These are phyloP conservation scores for Calyptommatus sinebrachiatus DNA, from an alignment of 2,113 vertebrate species.

Conservation along the genomic window DNA sequence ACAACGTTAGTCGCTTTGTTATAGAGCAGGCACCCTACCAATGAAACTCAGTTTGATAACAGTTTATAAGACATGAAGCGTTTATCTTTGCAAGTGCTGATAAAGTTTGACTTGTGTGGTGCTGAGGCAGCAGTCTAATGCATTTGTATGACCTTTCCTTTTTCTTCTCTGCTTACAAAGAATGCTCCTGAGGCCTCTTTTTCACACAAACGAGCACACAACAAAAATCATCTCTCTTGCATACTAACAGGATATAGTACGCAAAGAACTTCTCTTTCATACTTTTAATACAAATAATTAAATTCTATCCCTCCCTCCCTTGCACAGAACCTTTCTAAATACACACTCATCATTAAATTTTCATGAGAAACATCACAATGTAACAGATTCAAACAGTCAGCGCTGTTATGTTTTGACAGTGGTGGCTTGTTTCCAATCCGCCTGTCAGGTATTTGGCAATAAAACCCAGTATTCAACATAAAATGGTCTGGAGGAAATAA, in stretches of 20 bases:
- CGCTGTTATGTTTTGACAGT: conserved; percentile 67
- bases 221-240: conserved; percentile 63
- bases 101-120: conserved; percentile 49
- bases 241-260: conserved; percentile 58
- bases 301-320: conserved; percentile 63
- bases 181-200: conserved; percentile 43
- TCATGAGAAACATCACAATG: conserved; percentile 73
- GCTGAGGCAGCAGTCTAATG: conserved; percentile 23
- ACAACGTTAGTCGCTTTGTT: conserved; percentile 37
- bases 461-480: conserved; percentile 67
- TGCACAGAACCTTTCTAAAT: conserved; percentile 63
- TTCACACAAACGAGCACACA: conserved; percentile 50
- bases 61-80: conserved; percentile 42
- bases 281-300: conserved; percentile 77
- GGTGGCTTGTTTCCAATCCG: conserved; percentile 77
- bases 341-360: conserved; percentile 73
- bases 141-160: conserved; percentile 53
- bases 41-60: conserved; percentile 49
- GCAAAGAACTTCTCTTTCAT: conserved; percentile 59
- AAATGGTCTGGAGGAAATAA: conserved; percentile 64
- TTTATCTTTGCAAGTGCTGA: conserved; percentile 38
- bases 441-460: conserved; percentile 86
- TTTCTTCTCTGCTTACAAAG: conserved; percentile 36
- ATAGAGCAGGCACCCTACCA: conserved; percentile 24
- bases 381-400: conserved; percentile 67